Conservation (phyloP, 2,888 invertebrate species). For the Caenorhabditis japonica region DNA sequence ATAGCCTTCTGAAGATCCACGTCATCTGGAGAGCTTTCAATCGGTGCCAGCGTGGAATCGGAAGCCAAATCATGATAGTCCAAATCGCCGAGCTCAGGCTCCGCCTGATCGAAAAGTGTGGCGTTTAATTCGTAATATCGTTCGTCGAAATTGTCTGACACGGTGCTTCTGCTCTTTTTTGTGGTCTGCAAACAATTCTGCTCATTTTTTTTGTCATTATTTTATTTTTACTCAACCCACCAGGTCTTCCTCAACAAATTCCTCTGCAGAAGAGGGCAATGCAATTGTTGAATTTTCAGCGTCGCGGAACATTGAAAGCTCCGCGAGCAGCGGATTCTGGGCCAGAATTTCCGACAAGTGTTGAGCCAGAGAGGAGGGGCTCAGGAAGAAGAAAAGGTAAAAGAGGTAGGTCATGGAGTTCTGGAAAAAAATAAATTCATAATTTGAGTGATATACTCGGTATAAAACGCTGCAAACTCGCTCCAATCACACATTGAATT, state of each 20-base stretch:
- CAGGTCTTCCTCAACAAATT: slow-evolving; percentile 7
- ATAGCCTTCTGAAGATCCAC: slow-evolving; percentile 28
- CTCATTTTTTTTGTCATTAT: not conserved
- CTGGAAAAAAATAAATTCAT: no score
- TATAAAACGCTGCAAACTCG: no score
- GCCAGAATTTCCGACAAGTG: slow-evolving; percentile 33
- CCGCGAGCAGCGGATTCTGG: slow-evolving; percentile 29
- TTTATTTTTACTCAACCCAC: not conserved
- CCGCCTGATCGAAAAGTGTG: slow-evolving; percentile 25
- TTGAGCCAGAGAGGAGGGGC: slow-evolving; percentile 18
- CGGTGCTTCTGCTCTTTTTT: slow-evolving; percentile 29
- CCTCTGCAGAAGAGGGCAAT: slow-evolving; percentile 15
- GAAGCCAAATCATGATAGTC: slow-evolving; percentile 14
- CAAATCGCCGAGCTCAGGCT: slow-evolving; percentile 21
- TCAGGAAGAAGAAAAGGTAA: slow-evolving; percentile 39
- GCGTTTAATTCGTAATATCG: slow-evolving; percentile 27
- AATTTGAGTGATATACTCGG: no score
- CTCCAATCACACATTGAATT: no score
- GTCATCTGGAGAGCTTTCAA: slow-evolving; percentile 40
- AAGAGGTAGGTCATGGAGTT: slow-evolving; percentile 1
- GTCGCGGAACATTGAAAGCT: slow-evolving; percentile 46
- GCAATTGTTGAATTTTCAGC: slow-evolving; percentile 21
- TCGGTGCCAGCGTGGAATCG: slow-evolving; percentile 4
- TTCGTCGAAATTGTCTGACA: slow-evolving; percentile 36
- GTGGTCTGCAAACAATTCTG: slow-evolving; percentile 32